Percentiles rank a stretch among this genome's conserved stretches.
Conservation (phyloP, 2,888 invertebrate genomes). For the Beris morrisii region DNA sequence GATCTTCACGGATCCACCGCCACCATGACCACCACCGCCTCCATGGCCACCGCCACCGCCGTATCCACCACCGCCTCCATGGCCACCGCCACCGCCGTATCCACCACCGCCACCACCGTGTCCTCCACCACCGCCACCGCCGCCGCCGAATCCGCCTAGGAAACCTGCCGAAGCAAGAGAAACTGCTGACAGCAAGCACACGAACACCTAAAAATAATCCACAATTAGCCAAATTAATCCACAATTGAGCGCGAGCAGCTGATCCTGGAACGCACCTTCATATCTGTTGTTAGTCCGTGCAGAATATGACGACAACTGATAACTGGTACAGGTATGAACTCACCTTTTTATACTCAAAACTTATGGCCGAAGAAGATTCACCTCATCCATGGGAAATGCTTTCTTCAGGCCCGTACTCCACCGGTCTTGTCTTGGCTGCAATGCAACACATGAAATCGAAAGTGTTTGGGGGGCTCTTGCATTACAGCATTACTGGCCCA, state of each 20-base stretch:
- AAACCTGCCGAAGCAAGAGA: conserved; percentile 24
- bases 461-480: conserved; percentile 24
- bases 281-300: conserved; percentile 26
- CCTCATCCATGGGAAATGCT: conserved; percentile 29
- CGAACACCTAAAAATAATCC: conserved; percentile 19
- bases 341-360: conserved; percentile 22
- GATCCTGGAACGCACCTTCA: conserved; percentile 25
- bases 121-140: conserved; percentile 16
- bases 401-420: conserved; percentile 11
- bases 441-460: conserved; percentile 15
- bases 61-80: conserved; percentile 15
- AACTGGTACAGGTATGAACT: conserved; percentile 10
- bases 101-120: conserved; percentile 12
- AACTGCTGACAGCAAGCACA: conserved; percentile 12
- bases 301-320: conserved; percentile 29
- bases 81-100: not conserved
- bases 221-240: not conserved
- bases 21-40: conserved; percentile 10
- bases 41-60: conserved; percentile 17
- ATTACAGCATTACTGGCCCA: conserved; percentile 6
- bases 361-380: conserved; percentile 27
- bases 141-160: not conserved
- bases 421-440: conserved; percentile 1
- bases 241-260: not conserved
- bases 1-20: conserved; percentile 21